phyloP scores from a whole-genome alignment of 2,888 invertebrate genomes.

The Trilocha varians region DNA sequence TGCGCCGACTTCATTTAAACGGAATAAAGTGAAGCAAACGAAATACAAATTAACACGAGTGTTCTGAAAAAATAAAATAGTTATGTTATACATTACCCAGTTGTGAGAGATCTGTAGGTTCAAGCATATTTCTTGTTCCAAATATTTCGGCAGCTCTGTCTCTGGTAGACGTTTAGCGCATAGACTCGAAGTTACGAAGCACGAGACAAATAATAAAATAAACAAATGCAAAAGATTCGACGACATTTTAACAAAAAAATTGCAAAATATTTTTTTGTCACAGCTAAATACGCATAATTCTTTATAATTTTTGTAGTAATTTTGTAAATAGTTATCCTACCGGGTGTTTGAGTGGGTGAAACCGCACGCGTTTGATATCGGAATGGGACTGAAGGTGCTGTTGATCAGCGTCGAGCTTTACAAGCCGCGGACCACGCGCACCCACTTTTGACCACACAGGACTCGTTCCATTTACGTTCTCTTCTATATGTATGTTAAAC shows the following conservation, averaged over 20 bases:
- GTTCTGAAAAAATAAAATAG: background rate
- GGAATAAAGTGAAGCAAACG: no score
- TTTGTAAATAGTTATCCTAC: background rate
- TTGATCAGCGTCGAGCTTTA: background rate
- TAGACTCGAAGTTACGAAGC: background rate
- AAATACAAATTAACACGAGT: no score
- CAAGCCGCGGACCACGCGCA: background rate
- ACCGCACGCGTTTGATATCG: background rate
- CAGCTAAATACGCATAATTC: background rate
- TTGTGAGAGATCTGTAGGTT: background rate
- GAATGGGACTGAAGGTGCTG: background rate
- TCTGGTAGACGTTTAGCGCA: background rate
- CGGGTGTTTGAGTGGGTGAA: background rate
- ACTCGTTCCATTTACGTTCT: background rate
- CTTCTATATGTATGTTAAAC: background rate
- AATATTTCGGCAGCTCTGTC: background rate
- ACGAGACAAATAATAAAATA: background rate
- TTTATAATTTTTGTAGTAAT: background rate
- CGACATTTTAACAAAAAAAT: background rate
- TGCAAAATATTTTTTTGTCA: background rate
- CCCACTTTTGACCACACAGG: background rate
- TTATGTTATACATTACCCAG: background rate
- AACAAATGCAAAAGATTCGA: background rate
- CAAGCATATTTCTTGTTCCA: background rate
- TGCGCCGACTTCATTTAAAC: no score